Evolutionary conservation across 2,113 vertebrate species (phyloP).

Genomic region (Crotophaga sulcirostris): DNA sequence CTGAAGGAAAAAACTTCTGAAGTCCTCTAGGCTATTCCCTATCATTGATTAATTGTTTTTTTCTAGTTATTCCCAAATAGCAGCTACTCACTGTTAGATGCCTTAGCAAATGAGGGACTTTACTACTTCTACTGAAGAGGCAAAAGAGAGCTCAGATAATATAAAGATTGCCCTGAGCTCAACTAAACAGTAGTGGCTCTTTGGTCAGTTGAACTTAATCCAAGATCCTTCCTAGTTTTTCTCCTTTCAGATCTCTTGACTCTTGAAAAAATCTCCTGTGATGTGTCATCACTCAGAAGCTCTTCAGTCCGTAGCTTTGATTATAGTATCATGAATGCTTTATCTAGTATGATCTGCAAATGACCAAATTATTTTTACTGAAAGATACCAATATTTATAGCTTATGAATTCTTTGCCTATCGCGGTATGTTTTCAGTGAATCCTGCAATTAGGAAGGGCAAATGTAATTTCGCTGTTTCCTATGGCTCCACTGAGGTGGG

Average conservation of each 20-base stretch:
- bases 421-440: background rate
- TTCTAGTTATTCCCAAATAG: background rate
- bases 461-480: background rate
- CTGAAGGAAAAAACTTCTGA: background rate
- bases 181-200: background rate
- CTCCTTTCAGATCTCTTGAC: background rate
- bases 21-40: background rate
- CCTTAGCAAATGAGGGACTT: background rate
- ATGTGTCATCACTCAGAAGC: background rate
- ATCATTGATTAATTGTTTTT: background rate
- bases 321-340: background rate
- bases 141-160: background rate
- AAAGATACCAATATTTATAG: background rate
- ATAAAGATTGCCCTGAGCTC: background rate
- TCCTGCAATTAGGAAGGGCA: background rate
- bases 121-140: background rate
- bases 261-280: background rate
- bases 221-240: background rate
- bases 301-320: background rate
- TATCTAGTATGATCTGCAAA: slow-evolving; percentile 30
- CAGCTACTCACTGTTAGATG: background rate
- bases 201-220: background rate
- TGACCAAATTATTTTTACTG: slow-evolving; percentile 21
- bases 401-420: background rate
- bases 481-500: background rate